Percentiles rank a stretch among this genome's conserved stretches.
Evolutionary conservation across 2,797 vertebrate species (phyloP).

Genomic region (Coregonus suidteri): DNA sequence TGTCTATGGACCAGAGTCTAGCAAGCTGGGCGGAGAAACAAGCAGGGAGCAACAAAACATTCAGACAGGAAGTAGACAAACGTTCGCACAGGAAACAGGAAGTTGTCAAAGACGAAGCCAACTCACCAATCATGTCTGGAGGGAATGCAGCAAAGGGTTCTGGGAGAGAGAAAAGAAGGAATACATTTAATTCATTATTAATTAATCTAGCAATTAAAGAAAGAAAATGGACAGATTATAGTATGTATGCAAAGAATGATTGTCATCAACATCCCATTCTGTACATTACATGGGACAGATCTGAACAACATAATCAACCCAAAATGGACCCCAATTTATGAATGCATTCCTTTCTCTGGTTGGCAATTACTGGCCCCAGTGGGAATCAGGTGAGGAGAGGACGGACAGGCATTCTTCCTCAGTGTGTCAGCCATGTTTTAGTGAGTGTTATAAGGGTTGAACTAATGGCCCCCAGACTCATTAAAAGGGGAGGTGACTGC

Average conservation of each 20-base stretch:
- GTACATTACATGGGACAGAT: no score
- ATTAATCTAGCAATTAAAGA: background rate
- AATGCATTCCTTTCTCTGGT: slow-evolving; percentile 17
- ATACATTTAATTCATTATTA: background rate
- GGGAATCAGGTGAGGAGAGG: slow-evolving; percentile 29
- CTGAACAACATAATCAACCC: background rate
- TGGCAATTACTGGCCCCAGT: slow-evolving; percentile 46
- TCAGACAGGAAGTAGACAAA: slow-evolving; percentile 49
- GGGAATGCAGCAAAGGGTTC: slow-evolving; percentile 92
- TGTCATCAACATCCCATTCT: no score
- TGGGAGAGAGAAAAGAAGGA: slow-evolving; percentile 58
- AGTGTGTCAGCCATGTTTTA: slow-evolving; percentile 1
- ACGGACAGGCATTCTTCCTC: slow-evolving; percentile 15
- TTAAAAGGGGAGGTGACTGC: background rate
- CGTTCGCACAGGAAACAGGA: slow-evolving; percentile 59
- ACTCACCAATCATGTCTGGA: slow-evolving; percentile 86
- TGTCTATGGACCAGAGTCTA: slow-evolving; percentile 20
- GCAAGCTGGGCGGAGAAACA: slow-evolving; percentile 68
- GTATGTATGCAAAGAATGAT: no score
- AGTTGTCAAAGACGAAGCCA: slow-evolving; percentile 56
- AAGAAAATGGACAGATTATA: no score
- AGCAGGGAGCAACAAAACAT: slow-evolving; percentile 74
- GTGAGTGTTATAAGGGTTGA: background rate
- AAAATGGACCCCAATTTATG: background rate
- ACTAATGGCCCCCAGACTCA: background rate